Percentiles rank a stretch among this genome's conserved stretches.
Evolutionary conservation across 2,888 invertebrate species (phyloP).

Genomic region (Patella pellucida): DNA sequence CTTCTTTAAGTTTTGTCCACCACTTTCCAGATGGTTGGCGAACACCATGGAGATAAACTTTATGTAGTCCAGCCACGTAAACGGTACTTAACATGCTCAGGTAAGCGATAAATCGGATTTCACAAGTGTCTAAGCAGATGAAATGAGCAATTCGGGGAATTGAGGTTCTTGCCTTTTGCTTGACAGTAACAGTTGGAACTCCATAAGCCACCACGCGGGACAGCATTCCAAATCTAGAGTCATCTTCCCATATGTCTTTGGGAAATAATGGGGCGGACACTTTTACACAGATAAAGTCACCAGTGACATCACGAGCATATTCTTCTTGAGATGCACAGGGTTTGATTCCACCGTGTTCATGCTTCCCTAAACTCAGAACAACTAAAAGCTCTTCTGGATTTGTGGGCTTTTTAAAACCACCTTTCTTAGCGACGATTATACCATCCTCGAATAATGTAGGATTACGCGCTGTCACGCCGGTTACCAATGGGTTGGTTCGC

Average conservation of each 20-base stretch:
- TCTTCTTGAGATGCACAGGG: constrained; percentile 35
- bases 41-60: constrained; percentile 41
- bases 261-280: constrained; percentile 33
- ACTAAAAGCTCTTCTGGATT: constrained; percentile 29
- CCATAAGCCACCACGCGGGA: constrained; percentile 37
- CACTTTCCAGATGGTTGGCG: constrained; percentile 35
- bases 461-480: constrained; percentile 35
- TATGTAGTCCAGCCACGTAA: constrained; percentile 40
- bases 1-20: constrained; percentile 35
- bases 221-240: constrained; percentile 32
- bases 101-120: constrained; percentile 35
- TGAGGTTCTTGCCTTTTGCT: constrained; percentile 23
- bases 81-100: constrained; percentile 36
- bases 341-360: constrained; percentile 34
- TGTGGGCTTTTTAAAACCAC: constrained; percentile 31
- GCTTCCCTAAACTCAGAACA: constrained; percentile 21
- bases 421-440: constrained; percentile 37
- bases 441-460: constrained; percentile 36
- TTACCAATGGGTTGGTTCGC: constrained; percentile 32
- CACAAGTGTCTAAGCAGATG: constrained; percentile 37
- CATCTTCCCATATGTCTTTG: constrained; percentile 33
- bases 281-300: constrained; percentile 38
- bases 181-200: constrained; percentile 14
- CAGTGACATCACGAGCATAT: constrained; percentile 33
- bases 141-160: constrained; percentile 40